phyloP scores from a whole-genome alignment of 2,113 vertebrate species.

The Burhinus oedicnemus region DNA sequence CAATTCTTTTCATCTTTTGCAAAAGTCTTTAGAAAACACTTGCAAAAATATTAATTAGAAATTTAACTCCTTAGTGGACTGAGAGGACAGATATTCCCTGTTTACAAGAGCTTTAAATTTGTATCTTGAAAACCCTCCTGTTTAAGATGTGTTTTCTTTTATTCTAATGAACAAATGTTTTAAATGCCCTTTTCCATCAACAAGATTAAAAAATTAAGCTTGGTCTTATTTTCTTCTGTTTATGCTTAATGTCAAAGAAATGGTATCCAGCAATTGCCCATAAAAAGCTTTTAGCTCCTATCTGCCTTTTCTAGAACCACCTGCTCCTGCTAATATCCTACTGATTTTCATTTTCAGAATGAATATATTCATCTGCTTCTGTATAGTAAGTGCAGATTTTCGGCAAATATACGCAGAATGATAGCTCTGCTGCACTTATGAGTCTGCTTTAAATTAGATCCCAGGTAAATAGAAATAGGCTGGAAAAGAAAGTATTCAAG shows the following conservation, averaged over 20 bases:
- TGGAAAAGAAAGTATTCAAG: background rate
- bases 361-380: background rate
- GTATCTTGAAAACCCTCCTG: background rate
- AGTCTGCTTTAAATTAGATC: background rate
- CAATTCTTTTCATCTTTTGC: background rate
- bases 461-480: background rate
- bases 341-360: background rate
- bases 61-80: background rate
- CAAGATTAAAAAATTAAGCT: background rate
- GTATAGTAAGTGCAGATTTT: background rate
- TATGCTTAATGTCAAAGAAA: background rate
- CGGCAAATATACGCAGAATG: background rate
- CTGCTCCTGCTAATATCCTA: background rate
- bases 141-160: background rate
- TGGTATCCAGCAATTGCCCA: background rate
- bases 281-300: background rate
- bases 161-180: background rate
- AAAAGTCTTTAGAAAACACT: background rate
- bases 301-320: background rate
- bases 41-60: background rate
- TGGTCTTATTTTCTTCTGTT: background rate
- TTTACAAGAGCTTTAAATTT: background rate
- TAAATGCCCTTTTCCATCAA: background rate
- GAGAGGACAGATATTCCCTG: background rate
- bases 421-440: background rate